Evolutionary conservation across 2,888 invertebrate species (phyloP).

Genomic region (Cetonia aurata): DNA sequence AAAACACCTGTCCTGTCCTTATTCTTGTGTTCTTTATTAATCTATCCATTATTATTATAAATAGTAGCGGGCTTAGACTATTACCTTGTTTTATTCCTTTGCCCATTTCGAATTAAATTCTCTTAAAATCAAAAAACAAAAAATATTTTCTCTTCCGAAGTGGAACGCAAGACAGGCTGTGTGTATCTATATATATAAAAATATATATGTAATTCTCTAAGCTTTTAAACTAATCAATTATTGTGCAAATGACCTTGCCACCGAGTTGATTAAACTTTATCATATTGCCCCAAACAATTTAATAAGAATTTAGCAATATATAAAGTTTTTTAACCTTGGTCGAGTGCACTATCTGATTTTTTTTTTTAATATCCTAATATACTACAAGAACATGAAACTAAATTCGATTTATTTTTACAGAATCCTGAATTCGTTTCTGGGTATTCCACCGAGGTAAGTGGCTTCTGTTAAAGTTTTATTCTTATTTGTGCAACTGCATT

Average conservation of each 20-base stretch:
- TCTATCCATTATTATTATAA: too few species aligned
- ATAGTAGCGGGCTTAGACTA: too few species aligned
- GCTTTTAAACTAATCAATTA: constrained; percentile 17
- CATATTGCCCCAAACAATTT: neutral
- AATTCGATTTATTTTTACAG: constrained; percentile 14
- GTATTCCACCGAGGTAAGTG: constrained; percentile 23
- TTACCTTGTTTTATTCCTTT: too few species aligned
- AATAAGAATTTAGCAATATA: constrained; percentile 17
- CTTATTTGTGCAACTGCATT: neutral
- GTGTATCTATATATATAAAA: neutral
- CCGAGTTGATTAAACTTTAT: constrained; percentile 23
- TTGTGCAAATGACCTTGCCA: constrained; percentile 21
- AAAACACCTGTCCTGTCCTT: too few species aligned
- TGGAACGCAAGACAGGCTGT: too few species aligned
- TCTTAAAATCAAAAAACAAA: too few species aligned
- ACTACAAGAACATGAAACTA: neutral
- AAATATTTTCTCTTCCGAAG: too few species aligned
- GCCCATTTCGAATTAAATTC: too few species aligned
- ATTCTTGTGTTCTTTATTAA: too few species aligned
- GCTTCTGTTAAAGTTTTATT: neutral
- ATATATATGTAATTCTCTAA: constrained; percentile 12
- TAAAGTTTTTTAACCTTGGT: constrained; percentile 2
- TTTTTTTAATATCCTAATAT: too few species aligned
- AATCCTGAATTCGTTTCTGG: constrained; percentile 18
- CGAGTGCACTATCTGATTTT: neutral